A percentile compares a stretch with the other conserved stretches of the same genome.
Conservation (phyloP, 2,113 vertebrate genomes). For the Procapra przewalskii region DNA sequence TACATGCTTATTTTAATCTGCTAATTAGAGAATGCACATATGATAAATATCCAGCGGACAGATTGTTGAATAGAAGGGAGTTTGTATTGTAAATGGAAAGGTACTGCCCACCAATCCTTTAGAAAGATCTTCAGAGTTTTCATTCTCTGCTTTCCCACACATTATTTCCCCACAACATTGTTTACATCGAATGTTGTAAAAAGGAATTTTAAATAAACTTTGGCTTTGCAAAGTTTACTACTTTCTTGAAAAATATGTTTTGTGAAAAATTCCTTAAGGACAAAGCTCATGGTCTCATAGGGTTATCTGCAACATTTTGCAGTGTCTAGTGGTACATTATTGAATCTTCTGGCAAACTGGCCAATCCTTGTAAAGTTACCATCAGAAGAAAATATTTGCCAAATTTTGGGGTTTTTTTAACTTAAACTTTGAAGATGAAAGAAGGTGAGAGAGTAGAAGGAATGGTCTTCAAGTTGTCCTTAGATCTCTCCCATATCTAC, state of each 20-base stretch:
- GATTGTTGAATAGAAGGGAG: not conserved
- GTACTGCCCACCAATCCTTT: not conserved
- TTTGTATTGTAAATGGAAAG: not conserved
- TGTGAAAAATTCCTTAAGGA: not conserved
- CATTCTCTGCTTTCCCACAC: not conserved
- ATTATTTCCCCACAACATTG: not conserved
- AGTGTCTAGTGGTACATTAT: not conserved
- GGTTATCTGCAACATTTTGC: not conserved
- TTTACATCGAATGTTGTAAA: not conserved
- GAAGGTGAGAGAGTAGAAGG: not conserved
- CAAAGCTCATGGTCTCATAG: not conserved
- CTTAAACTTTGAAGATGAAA: not conserved
- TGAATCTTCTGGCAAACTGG: not conserved
- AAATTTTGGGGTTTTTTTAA: not conserved
- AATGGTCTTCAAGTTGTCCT: not conserved
- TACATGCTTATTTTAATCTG: not conserved
- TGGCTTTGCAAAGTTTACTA: not conserved
- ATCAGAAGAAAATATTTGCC: not conserved
- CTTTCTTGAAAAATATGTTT: not conserved
- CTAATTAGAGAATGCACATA: not conserved
- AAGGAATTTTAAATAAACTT: not conserved
- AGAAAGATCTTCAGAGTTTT: not conserved
- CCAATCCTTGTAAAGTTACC: not conserved
- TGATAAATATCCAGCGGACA: not conserved
- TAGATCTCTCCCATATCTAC: not conserved